phyloP scores from a whole-genome alignment of 2,113 vertebrate genomes.

The Puffinus mauretanicus region DNA sequence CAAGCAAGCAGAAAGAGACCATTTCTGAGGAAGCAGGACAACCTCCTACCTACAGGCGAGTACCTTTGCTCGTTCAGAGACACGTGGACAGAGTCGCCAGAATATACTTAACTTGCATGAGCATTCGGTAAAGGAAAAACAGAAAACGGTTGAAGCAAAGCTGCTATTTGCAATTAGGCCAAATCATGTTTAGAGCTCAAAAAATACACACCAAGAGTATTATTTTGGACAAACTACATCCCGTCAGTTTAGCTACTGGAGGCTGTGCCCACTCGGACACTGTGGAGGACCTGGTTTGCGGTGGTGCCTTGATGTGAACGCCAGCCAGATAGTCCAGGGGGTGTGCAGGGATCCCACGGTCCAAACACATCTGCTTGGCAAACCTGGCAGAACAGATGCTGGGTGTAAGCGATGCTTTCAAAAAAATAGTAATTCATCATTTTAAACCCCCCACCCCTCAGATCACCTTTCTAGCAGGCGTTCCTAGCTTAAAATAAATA shows the following conservation, averaged over 20 bases:
- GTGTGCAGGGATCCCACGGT: not conserved
- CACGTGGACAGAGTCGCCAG: not conserved
- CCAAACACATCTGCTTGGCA: not conserved
- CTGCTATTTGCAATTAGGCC: not conserved
- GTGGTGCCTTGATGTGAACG: not conserved
- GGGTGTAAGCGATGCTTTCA: not conserved
- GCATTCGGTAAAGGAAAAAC: not conserved
- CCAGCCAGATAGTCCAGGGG: not conserved
- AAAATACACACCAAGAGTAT: not conserved
- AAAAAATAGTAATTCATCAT: not conserved
- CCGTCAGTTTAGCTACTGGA: not conserved
- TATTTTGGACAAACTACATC: not conserved
- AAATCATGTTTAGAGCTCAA: not conserved
- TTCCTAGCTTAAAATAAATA: not conserved
- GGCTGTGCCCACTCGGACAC: not conserved
- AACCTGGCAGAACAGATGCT: not conserved
- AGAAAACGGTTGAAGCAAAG: not conserved
- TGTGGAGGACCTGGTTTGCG: not conserved
- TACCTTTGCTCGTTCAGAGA: not conserved
- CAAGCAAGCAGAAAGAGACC: not conserved
- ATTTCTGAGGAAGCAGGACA: not conserved
- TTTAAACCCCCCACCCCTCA: not conserved
- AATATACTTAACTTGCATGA: not conserved
- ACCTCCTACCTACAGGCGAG: not conserved
- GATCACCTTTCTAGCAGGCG: not conserved